A percentile compares a stretch with the other conserved stretches of the same genome.
Evolutionary conservation across 2,113 vertebrate genomes (phyloP).

Genomic region (Hemichromis elongatus): DNA sequence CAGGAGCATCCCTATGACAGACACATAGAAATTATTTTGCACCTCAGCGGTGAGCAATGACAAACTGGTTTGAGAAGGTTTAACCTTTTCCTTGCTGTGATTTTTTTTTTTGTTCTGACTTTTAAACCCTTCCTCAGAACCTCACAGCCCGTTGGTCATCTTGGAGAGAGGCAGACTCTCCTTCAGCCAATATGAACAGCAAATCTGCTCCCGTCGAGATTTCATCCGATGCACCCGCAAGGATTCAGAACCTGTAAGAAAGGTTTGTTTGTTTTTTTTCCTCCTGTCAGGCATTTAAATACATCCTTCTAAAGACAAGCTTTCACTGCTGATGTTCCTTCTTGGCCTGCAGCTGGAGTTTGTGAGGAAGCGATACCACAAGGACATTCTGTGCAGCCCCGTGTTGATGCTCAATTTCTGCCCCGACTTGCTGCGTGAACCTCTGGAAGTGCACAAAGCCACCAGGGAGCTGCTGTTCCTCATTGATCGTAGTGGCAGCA

Average conservation of each 20-base stretch:
- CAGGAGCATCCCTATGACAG: conserved; percentile 86
- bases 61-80: neutral
- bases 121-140: conserved; percentile 72
- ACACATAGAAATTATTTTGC: conserved; percentile 88
- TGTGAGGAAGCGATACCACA: conserved; percentile 90
- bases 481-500: conserved; percentile 74
- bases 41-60: conserved; percentile 85
- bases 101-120: neutral
- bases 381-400: conserved; percentile 88
- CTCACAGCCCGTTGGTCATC: conserved; percentile 86
- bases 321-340: neutral
- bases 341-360: conserved; percentile 81
- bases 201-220: conserved; percentile 81
- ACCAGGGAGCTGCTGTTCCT: conserved; percentile 90
- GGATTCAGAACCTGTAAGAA: conserved; percentile 80
- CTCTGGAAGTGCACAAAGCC: conserved; percentile 77
- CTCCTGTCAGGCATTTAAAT: neutral
- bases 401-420: conserved; percentile 97
- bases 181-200: conserved; percentile 83
- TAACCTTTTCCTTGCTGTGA: neutral
- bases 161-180: conserved; percentile 85
- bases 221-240: conserved; percentile 80
- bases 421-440: conserved; percentile 71
- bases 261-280: conserved; percentile 65
- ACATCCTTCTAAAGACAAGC: neutral